A percentile compares a stretch with the other conserved stretches of the same genome.
phyloP scores from a whole-genome alignment of 2,797 vertebrate genomes.

The Neosalanx taihuensis region DNA sequence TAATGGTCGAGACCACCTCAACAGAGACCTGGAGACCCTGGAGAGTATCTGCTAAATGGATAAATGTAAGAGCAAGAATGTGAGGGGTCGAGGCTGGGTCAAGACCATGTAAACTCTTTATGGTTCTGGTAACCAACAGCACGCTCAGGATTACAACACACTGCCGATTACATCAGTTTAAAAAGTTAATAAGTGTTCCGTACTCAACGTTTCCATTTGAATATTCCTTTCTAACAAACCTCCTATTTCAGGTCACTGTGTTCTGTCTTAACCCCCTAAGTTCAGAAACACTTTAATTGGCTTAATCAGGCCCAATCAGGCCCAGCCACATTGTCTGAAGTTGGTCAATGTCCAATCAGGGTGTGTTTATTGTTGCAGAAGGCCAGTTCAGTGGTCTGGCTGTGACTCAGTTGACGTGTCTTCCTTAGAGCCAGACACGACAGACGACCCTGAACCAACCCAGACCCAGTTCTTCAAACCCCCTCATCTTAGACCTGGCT shows the following conservation, averaged over 20 bases:
- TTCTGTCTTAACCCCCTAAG: slow-evolving; percentile 9
- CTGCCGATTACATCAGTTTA: too few relatives aligned
- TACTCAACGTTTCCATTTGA: too few relatives aligned
- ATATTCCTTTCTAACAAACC: neutral
- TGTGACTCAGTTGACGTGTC: slow-evolving; percentile 49
- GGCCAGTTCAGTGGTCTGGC: slow-evolving; percentile 16
- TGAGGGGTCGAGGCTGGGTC: too few relatives aligned
- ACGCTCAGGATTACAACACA: too few relatives aligned
- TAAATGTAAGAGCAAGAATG: too few relatives aligned
- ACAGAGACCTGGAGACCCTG: too few relatives aligned
- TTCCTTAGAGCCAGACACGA: slow-evolving; percentile 29
- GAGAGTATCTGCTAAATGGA: too few relatives aligned
- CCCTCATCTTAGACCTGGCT: neutral
- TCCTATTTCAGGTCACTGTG: neutral
- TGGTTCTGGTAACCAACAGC: too few relatives aligned
- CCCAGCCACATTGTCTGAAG: slow-evolving; percentile 42
- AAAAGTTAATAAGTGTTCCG: too few relatives aligned
- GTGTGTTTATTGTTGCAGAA: slow-evolving; percentile 64
- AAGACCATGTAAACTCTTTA: too few relatives aligned
- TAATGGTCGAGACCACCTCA: too few relatives aligned
- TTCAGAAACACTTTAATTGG: slow-evolving; percentile 36
- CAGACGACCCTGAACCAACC: slow-evolving; percentile 20
- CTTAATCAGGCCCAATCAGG: slow-evolving; percentile 54
- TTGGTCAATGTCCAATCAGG: slow-evolving; percentile 43
- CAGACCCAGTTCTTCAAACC: neutral